phyloP scores from a whole-genome alignment of 2,888 invertebrate genomes.

The Idaea aversata region DNA sequence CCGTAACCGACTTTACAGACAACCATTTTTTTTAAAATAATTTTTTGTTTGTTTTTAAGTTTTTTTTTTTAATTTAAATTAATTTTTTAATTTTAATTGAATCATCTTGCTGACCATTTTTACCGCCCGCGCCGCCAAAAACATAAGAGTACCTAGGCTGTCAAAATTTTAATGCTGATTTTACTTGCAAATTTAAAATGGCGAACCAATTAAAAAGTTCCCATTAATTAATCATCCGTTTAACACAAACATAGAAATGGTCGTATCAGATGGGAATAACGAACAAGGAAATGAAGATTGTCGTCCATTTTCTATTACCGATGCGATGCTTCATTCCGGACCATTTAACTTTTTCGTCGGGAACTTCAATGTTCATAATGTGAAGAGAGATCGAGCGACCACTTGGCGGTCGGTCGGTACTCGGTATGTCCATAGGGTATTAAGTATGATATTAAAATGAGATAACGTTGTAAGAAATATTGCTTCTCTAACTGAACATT shows the following conservation, averaged over 20 bases:
- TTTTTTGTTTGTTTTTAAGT: too few relatives aligned
- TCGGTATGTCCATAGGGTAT: constrained; percentile 37
- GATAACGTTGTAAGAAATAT: constrained; percentile 35
- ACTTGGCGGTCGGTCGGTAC: constrained; percentile 40
- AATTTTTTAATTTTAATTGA: too few relatives aligned
- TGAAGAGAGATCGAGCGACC: constrained; percentile 38
- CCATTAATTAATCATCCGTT: constrained; percentile 15
- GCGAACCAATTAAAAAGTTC: not conserved
- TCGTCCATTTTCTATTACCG: constrained; percentile 69
- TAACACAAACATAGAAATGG: constrained; percentile 28
- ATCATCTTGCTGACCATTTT: too few relatives aligned
- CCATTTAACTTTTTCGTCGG: constrained; percentile 69
- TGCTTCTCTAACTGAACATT: constrained; percentile 30
- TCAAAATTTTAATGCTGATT: too few relatives aligned
- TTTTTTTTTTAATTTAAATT: too few relatives aligned
- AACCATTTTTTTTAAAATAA: too few relatives aligned
- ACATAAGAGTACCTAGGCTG: too few relatives aligned
- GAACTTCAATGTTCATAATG: constrained; percentile 59
- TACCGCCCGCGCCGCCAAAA: too few relatives aligned
- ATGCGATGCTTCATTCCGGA: constrained; percentile 58
- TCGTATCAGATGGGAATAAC: constrained; percentile 48
- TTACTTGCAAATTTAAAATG: too few relatives aligned
- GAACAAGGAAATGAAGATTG: constrained; percentile 65
- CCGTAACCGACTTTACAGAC: too few relatives aligned
- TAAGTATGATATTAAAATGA: constrained; percentile 42